Base-by-base conservation (phyloP, 2,888 invertebrate genomes). In the Calephelis perditalis region DNA sequence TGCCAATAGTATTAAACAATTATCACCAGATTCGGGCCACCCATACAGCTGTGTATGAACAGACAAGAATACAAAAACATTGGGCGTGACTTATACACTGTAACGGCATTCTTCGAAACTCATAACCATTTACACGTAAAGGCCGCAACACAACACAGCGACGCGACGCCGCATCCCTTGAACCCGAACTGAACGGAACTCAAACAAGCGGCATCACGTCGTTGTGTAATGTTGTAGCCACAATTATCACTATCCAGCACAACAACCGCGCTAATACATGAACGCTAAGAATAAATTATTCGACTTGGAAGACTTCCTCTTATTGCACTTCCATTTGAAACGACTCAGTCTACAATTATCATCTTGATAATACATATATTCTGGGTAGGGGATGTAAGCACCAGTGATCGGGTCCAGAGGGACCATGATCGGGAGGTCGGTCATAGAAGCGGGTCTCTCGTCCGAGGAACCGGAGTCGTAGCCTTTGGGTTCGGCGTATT, bases 21-120 rank as follows among this genome's bases (percentile, higher is more conserved):
- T 73, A 71, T 70, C 78, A 89, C 90, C 90, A 89, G 90, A 90
- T 86, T 88, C 87, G 90, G 90, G 90, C 79, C 83, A 84, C 89
- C 88, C 88, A 85, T 85, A 69, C 77, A 75, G 77, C 81, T 82
- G 81, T 80, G 84, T 82, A 81, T 77, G 79, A 71, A 36, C 70
- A 60, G 68, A 57, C 37, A 62, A 64, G 69, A 69, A 72, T 71
- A 70, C 70, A 69, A 65, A 67, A 72, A 74, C 72, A 69, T 77
- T 82, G 85, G 84, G 79, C 70, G 79, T 77, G 81, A 77, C 78
- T 77, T 81, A 83, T 82, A 83, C 83, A 82, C 81, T 81, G 81
- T 78, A 74, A 81, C 87, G 87, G 89, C 87, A 78, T 77, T 81
- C 73, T 74, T 83, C 86, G 89, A 89, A 90, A 90, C 90, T 90